These are phyloP conservation scores for Graptemys geographica DNA, from an alignment of 2,797 vertebrate species.

Conservation along the genomic window DNA sequence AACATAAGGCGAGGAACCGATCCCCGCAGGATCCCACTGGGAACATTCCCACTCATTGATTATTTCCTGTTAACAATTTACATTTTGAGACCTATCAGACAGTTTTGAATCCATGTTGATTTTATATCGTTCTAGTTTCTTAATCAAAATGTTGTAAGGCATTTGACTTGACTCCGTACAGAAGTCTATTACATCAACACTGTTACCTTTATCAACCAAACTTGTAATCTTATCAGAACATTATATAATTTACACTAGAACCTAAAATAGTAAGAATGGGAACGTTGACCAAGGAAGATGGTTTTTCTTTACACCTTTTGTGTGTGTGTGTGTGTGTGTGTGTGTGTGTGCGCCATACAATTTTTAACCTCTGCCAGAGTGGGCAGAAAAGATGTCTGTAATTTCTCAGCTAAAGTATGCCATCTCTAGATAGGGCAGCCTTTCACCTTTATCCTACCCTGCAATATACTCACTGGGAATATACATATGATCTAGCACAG, in stretches of 20 bases:
- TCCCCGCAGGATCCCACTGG: not conserved
- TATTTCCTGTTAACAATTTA: not conserved
- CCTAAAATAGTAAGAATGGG: not conserved
- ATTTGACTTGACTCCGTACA: not conserved
- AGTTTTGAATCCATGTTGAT: not conserved
- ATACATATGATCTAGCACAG: not conserved
- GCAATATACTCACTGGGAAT: not conserved
- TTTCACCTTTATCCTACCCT: not conserved
- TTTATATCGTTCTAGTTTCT: not conserved
- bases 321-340: no score
- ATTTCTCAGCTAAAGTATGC: conserved; percentile 48
- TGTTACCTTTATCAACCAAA: not conserved
- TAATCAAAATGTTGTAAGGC: not conserved
- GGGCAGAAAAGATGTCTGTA: conserved; percentile 34
- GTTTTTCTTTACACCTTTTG: not conserved
- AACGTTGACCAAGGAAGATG: not conserved
- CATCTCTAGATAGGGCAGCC: not conserved
- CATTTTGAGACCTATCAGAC: not conserved
- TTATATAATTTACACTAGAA: not conserved
- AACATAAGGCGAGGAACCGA: not conserved
- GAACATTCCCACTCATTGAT: not conserved
- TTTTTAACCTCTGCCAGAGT: not conserved
- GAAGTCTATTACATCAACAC: not conserved
- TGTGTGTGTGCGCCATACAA: not conserved
- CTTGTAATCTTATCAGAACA: not conserved